phyloP scores from a whole-genome alignment of 2,113 vertebrate species.

The Saguinus imperator region DNA sequence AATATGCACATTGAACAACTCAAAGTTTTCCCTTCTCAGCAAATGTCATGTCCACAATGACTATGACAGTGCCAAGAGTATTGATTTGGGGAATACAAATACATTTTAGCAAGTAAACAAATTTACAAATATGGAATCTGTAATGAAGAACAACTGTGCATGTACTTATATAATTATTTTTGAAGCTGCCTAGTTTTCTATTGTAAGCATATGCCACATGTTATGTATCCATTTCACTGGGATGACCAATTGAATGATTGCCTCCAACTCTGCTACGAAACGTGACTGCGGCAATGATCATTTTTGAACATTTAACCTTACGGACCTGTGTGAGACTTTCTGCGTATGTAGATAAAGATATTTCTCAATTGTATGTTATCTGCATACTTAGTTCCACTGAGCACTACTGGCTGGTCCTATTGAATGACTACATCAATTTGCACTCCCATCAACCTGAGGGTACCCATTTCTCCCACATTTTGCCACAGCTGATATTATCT shows the following conservation, averaged over 20 bases:
- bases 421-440: not conserved
- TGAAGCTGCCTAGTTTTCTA: not conserved
- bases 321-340: not conserved
- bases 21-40: not conserved
- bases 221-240: not conserved
- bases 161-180: not conserved
- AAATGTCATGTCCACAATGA: not conserved
- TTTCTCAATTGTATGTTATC: not conserved
- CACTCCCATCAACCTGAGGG: not conserved
- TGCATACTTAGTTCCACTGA: not conserved
- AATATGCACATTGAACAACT: not conserved
- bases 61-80: not conserved
- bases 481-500: not conserved
- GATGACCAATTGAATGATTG: not conserved
- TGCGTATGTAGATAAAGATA: not conserved
- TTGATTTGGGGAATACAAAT: not conserved
- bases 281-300: not conserved
- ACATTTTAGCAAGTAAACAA: not conserved
- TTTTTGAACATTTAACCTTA: not conserved
- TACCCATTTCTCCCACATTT: not conserved
- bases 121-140: not conserved
- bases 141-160: not conserved
- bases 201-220: not conserved
- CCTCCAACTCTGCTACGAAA: not conserved
- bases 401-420: not conserved